These are phyloP conservation scores for Atopsyche davidsoni DNA, from an alignment of 1,140 invertebrate species.

Conservation along the genomic window DNA sequence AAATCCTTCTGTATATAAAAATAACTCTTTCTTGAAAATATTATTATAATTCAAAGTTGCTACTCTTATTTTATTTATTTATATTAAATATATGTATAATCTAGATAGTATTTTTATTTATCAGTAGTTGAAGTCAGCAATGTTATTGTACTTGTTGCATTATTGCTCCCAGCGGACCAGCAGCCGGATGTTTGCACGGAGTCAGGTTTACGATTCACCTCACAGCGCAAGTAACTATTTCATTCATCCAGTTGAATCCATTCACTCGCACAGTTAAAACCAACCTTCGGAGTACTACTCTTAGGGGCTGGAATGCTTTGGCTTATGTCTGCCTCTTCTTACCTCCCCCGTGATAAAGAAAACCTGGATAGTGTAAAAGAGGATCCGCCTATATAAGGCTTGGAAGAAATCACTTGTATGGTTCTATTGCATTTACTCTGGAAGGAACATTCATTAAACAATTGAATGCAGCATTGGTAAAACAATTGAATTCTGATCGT, in stretches of 20 bases:
- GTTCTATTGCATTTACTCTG: slow-evolving; percentile 2
- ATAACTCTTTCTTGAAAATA: too few relatives aligned
- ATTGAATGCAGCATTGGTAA: background rate
- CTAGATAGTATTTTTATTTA: too few relatives aligned
- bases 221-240: slow-evolving; percentile 16
- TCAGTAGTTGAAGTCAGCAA: too few relatives aligned
- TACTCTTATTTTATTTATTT: too few relatives aligned
- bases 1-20: too few relatives aligned
- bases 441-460: background rate
- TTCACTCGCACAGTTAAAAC: background rate
- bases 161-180: too few relatives aligned
- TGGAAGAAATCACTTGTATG: slow-evolving; percentile 1
- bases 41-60: too few relatives aligned
- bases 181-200: slow-evolving; percentile 24
- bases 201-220: slow-evolving; percentile 13
- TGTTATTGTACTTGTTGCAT: too few relatives aligned
- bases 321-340: background rate
- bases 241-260: slow-evolving; percentile 17
- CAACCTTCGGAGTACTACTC: background rate
- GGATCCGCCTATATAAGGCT: background rate
- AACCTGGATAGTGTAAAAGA: slow-evolving; percentile 14
- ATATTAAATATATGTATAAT: too few relatives aligned
- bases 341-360: slow-evolving; percentile 15
- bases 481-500: background rate
- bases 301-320: background rate